Conservation (phyloP, 2,797 vertebrate genomes). For the Phaenicophaeus curvirostris region DNA sequence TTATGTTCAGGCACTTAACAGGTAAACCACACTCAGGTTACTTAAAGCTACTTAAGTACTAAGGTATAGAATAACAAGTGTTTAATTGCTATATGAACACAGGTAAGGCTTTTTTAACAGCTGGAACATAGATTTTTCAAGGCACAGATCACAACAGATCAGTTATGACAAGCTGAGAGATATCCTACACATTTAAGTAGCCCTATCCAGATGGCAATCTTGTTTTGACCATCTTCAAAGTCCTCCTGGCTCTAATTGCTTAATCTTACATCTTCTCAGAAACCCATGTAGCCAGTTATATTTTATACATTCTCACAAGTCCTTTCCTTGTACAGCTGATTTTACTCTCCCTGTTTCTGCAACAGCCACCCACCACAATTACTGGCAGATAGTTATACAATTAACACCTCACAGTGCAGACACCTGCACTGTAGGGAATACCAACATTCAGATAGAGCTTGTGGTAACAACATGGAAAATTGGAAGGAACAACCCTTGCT, state of each 20-base stretch:
- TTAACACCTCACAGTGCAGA: background rate
- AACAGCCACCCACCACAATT: background rate
- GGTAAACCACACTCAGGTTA: background rate
- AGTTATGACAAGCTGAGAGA: background rate
- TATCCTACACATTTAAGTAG: background rate
- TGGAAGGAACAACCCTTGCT: background rate
- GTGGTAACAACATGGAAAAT: accelerated
- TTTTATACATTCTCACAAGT: background rate
- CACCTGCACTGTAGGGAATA: background rate
- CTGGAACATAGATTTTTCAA: background rate
- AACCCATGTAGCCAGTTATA: background rate
- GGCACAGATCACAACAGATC: background rate
- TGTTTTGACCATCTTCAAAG: background rate
- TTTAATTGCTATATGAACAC: background rate
- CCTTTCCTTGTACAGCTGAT: background rate
- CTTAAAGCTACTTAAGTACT: background rate
- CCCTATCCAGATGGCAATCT: background rate
- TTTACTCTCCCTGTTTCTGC: background rate
- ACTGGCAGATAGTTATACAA: background rate
- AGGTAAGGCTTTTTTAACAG: background rate
- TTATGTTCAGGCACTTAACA: background rate
- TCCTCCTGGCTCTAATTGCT: background rate
- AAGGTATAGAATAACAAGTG: background rate
- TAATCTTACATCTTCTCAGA: background rate
- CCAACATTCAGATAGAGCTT: background rate